Base-by-base conservation (phyloP, 2,113 vertebrate species). In the Solea senegalensis region DNA sequence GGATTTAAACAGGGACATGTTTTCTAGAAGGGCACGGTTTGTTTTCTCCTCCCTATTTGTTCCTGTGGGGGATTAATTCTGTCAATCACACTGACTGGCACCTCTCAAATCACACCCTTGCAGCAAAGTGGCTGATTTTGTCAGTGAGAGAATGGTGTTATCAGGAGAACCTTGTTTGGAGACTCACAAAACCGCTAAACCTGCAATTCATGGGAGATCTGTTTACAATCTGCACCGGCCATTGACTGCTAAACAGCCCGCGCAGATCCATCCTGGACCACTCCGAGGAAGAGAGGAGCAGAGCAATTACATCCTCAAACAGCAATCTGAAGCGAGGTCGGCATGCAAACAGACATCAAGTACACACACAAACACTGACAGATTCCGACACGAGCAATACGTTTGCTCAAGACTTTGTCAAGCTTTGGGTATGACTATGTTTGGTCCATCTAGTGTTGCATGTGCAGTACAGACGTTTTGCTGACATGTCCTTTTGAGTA, bases 121-220 rank as follows among this genome's bases (percentile, higher is more conserved):
- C 90, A 92, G 92, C 90, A 90, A 93, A 94, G 92, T 92, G 90
- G 89, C 92, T 92, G 92, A 93, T 94, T 93, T 93, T 92, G 91
- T 93, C 91, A 76, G 90, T 74, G 77, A 89, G 90, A 90, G 91
- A 91, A 91, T 86, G 84, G 69, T 62, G 88, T 94, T 95, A 95
- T 94, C 93, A 78, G 88, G 49, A 91, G 85, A 88, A 91, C 93
- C 93, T 94, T 93, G 93, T 94, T 93, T 93, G 91, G 91, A 94
- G 93, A 93, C 90, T 88, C 85, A 86, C 92, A 90, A 93, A 93
- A 92, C 88, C 88, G 89, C 93, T 93, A 92, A 94, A 94, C 87
- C 92, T 83, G 86, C 92, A 93, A 93, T 93, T 93, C 93, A 93
- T 91, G 85, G 88, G 94, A 94, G 93, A 94, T 94, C 93, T 94